Evolutionary conservation across 1,140 invertebrate genomes (phyloP).

Genomic region (Drosophila prosaltans): DNA sequence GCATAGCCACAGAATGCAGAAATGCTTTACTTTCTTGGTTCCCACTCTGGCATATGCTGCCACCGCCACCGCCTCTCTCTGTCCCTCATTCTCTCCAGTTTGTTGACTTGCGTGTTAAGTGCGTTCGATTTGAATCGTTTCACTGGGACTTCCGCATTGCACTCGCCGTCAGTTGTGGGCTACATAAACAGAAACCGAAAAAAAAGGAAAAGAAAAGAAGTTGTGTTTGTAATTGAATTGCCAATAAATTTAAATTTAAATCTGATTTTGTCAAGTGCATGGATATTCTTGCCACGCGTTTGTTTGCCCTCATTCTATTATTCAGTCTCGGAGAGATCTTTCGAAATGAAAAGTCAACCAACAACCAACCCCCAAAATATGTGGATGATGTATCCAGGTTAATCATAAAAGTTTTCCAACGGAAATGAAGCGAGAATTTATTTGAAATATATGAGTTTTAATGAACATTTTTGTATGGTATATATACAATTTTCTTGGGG

Average conservation of each 20-base stretch:
- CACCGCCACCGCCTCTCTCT: not conserved
- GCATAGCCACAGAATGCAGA: conserved; percentile 38
- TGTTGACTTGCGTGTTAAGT: conserved; percentile 65
- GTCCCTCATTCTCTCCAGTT: conserved; percentile 15
- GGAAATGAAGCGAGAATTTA: not conserved
- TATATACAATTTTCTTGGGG: conserved; percentile 30
- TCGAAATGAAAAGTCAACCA: conserved; percentile 41
- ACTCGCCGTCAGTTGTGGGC: conserved; percentile 33
- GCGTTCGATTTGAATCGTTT: conserved; percentile 66
- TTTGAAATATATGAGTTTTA: conserved; percentile 1
- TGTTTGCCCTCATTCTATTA: conserved; percentile 41
- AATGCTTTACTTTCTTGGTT: conserved; percentile 28
- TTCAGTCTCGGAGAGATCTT: conserved; percentile 17
- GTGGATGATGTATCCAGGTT: not conserved
- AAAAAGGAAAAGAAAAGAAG: conserved; percentile 9
- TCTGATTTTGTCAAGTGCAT: conserved; percentile 43
- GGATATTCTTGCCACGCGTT: conserved; percentile 40
- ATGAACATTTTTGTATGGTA: not conserved
- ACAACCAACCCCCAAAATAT: not conserved
- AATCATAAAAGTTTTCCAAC: not conserved
- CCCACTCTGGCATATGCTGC: not conserved
- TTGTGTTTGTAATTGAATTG: conserved; percentile 47
- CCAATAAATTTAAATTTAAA: conserved; percentile 62
- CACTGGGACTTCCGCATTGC: conserved; percentile 71
- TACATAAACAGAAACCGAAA: not conserved